Base-by-base conservation (phyloP, 2,888 invertebrate genomes). In the Melipona beecheii region DNA sequence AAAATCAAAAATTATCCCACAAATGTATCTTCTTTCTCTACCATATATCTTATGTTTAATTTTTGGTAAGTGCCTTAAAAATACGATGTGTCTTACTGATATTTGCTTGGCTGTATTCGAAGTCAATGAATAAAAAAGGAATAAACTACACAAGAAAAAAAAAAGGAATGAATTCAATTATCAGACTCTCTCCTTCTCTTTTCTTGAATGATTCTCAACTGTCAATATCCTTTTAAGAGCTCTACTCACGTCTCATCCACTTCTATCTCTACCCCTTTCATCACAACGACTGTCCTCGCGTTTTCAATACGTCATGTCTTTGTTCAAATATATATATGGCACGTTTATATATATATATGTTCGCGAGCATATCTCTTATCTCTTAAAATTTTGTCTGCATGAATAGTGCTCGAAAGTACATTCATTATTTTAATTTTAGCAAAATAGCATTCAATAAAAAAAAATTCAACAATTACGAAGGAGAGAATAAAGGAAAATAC, bases 161-260 rank as follows among this genome's bases (percentile, higher is more conserved):
- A 72, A 77, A 76, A 80, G 64, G 76, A 83, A 69, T 52, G 76
- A 78, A 90, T 83, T 85, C 82, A 74, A 87, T 84, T 85, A 86
- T 86, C 84, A 43, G 43, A 43, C 1, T 43, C 24, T 24, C 27
- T n/a, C n/a, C n/a, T 27, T 27, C 27, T 27, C 36, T 43, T 43
- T 72, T 87, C 74, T 75, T 69, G 83, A 80, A 87, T 74, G 88
- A 84, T 75, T 84, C 84, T 88, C 81, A 83, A 84, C 82, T 83
- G 88, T 85, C 84, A 83, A 81, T 43, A 89, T 87, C 9, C 1
- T 90, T 89, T 89, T 83, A 88, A 90, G 84, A 90, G 87, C 84
- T 86, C 88, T 43, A 43, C 43, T 43, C 43, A 43, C 9, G 43
- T 81, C 82, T 85, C 78, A 70, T 84, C 85, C 83, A 79, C 72